phyloP scores from a whole-genome alignment of 1,140 invertebrate genomes.

The Atta texana region DNA sequence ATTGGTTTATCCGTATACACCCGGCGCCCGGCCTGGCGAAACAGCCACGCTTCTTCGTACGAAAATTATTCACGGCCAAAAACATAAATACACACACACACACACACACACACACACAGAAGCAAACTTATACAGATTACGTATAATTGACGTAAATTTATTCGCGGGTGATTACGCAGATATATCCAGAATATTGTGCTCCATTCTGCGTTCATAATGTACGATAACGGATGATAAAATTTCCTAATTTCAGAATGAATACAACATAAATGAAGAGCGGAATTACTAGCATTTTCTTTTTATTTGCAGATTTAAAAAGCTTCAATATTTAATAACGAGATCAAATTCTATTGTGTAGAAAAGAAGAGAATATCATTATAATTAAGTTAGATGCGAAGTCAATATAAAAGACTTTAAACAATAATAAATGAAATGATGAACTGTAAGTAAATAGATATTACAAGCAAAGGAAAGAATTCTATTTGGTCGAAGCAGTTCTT shows the following conservation, averaged over 20 bases:
- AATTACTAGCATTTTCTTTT: neutral
- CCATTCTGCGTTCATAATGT: neutral
- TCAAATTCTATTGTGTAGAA: neutral
- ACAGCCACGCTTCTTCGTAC: conserved; percentile 33
- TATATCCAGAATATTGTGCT: neutral
- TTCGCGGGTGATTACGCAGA: neutral
- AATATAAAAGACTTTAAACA: neutral
- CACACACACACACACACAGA: neutral
- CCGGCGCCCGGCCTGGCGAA: neutral
- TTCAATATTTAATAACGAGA: neutral
- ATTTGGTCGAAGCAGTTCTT: too few relatives aligned
- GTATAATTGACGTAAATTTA: conserved; percentile 31
- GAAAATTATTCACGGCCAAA: conserved; percentile 20
- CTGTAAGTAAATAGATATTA: too few relatives aligned
- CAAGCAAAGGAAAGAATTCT: too few relatives aligned
- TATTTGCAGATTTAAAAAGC: neutral
- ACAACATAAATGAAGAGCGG: neutral
- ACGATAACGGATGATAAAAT: neutral
- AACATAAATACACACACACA: neutral
- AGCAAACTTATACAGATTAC: conserved; percentile 38
- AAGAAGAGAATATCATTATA: conserved; percentile 11
- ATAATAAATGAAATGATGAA: too few relatives aligned
- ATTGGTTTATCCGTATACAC: neutral
- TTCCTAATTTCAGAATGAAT: neutral
- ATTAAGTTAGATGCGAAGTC: neutral